Percentiles rank a stretch among this genome's conserved stretches.
phyloP scores from a whole-genome alignment of 2,797 vertebrate species.

The Pelobates cultripes region DNA sequence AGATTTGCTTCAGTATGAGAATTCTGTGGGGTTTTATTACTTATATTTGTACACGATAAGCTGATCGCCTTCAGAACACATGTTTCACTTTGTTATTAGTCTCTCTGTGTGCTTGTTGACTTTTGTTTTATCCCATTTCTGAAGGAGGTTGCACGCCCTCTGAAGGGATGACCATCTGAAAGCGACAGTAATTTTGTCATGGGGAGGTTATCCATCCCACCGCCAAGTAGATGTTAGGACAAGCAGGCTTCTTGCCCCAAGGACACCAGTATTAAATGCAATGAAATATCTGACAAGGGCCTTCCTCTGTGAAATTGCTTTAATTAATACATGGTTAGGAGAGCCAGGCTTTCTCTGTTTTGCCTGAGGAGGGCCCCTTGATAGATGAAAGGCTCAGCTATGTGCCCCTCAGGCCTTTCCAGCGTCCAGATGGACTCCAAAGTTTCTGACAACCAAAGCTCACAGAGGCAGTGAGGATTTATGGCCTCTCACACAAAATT shows the following conservation, averaged over 20 bases:
- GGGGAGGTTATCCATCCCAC: background rate
- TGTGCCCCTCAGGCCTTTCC: conserved; percentile 29
- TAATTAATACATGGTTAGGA: conserved; percentile 40
- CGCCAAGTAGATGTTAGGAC: conserved; percentile 14
- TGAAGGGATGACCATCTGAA: conserved; percentile 1
- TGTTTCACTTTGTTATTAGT: too few relatives aligned
- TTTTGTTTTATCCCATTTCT: too few relatives aligned
- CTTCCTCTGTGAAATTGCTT: conserved; percentile 20
- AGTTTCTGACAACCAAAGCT: conserved; percentile 26
- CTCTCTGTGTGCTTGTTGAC: too few relatives aligned
- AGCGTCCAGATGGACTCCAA: conserved; percentile 14
- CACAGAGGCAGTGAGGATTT: conserved; percentile 37
- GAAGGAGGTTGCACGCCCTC: too few relatives aligned
- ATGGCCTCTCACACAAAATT: background rate
- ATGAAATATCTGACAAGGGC: conserved; percentile 13
- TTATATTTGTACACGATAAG: too few relatives aligned
- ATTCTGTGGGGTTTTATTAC: too few relatives aligned
- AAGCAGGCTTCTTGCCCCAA: conserved; percentile 38
- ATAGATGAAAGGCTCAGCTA: conserved; percentile 33
- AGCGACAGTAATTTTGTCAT: conserved; percentile 29
- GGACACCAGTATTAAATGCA: conserved; percentile 40
- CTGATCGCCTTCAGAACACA: too few relatives aligned
- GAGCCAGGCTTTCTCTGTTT: conserved; percentile 10
- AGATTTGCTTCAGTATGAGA: too few relatives aligned
- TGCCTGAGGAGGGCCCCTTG: conserved; percentile 8